Evolutionary conservation across 2,797 vertebrate species (phyloP), one percentile per base, ranked within the genome.

Genomic region (Enteromius thamalakanensis): DNA sequence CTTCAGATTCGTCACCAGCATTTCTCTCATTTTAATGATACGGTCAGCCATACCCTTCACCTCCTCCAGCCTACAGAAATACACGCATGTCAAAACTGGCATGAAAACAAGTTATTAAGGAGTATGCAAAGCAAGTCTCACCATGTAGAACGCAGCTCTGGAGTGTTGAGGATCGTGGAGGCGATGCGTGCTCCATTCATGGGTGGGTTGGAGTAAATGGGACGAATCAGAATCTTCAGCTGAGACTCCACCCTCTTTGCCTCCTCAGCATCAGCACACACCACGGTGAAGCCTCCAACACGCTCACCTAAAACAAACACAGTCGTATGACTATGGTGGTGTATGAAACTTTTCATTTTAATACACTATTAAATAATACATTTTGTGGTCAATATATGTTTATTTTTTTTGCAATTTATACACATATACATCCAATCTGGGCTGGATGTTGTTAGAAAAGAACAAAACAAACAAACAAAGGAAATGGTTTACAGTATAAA

Each of bases 141-240:
- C 81, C 81, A 83, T 49, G 19, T 45, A 11, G 74, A 77, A 9
- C 64, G 81, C 37, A 83, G 94, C 1, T 99, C 98, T 0, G 97
- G 96, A 78, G 93, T 95, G 90, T 91, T 97, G 32, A 99, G 95
- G 86, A 99, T 98, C 21, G 94, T 89, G 0, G 97, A 79, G 12
- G 98, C 98, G 0, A 99, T 98, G 80, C 98, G 96, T 23, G 98
- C 98, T 1, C 98, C 98, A 0, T 98, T 97, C 90, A 99, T 55
- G 1, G 98, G 98, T 0, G 98, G 98, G 91, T 99, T 99, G 88
- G 98, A 99, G 88, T 99, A 99, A 93, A 99, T 96, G 82, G 98
- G 97, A 14, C 98, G 96, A 91, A 99, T 98, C 65, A 99, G 94
- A 88, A 99, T 99, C 93, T 99, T 99, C 74, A 99, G 91, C 88